Evolutionary conservation across 2,888 invertebrate species (phyloP), one percentile per base, ranked within the genome.

Genomic region (Sarcophaga caerulescens): DNA sequence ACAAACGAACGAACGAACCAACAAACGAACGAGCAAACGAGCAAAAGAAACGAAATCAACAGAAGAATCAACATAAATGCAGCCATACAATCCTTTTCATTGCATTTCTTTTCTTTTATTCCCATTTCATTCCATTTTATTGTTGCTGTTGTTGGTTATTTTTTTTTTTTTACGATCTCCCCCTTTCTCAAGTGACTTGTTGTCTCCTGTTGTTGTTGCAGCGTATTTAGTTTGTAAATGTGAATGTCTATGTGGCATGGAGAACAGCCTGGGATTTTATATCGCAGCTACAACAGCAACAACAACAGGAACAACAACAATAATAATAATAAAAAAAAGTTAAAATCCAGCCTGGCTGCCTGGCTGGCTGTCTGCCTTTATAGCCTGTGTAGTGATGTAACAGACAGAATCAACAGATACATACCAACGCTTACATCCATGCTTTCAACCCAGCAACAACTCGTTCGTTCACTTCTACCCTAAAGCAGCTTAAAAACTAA

Each of bases 121-220:
- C 3, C 3, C 35, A 35, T 35, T 11, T 10, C 52, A 52, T 12
- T 52, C 52, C 12, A 52, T 52, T 52, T 52, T 14, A 52, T 52
- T 52, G 1, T 52, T 10, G 35, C 1, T 35, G 35, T 2, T 35
- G 35, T 35, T 35, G 35, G 35, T 25, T 66, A n/a, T 62, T 35
- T 74, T 74, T 78, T 77, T 63, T 47, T n/a, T 44, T 52, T 65
- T 63, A 78, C 66, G 75, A 86, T 86, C 86, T 86, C 86, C 86
- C 85, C 86, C 86, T 86, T 86, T 86, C 86, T 84, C 81, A 86
- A 84, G 78, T 86, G 86, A 84, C 84, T 86, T 82, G 81, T 84
- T 80, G 85, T 70, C 52, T 35, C 19, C 62, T 71, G 68, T 71
- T 57, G 70, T 66, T 73, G 71, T 57, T 70, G 57, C 21, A 68